These are phyloP conservation scores for Pristis pectinata DNA, from an alignment of 2,797 vertebrate genomes.

Conservation along the genomic window DNA sequence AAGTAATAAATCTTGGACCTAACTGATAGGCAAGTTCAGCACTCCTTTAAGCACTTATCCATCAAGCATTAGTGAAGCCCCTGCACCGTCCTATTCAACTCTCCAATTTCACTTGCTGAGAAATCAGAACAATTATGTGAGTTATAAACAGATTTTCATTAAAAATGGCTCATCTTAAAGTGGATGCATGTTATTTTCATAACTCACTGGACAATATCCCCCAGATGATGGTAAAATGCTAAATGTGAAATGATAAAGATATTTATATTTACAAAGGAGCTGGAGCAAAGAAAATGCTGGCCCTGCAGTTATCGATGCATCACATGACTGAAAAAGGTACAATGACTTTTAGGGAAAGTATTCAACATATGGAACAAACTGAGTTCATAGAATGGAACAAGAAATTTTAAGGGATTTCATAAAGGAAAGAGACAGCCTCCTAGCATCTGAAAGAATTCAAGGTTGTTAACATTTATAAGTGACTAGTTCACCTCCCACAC, in stretches of 20 bases:
- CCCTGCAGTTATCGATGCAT: no score
- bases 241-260: not conserved
- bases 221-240: not conserved
- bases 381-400: not conserved
- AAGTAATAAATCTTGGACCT: not conserved
- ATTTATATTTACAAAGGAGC: not conserved
- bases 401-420: slow-evolving; percentile 8
- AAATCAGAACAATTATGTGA: not conserved
- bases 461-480: not conserved
- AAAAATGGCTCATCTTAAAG: not conserved
- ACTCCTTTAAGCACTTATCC: not conserved
- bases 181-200: not conserved
- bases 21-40: not conserved
- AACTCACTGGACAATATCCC: not conserved
- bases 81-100: not conserved
- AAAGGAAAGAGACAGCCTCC: not conserved
- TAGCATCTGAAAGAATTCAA: not conserved
- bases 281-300: no score
- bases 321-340: not conserved
- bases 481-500: not conserved
- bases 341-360: not conserved
- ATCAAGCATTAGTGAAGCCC: not conserved
- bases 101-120: not conserved
- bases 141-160: not conserved
- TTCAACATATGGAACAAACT: not conserved